phyloP scores from a whole-genome alignment of 2,113 vertebrate genomes.

The Pedetes capensis region DNA sequence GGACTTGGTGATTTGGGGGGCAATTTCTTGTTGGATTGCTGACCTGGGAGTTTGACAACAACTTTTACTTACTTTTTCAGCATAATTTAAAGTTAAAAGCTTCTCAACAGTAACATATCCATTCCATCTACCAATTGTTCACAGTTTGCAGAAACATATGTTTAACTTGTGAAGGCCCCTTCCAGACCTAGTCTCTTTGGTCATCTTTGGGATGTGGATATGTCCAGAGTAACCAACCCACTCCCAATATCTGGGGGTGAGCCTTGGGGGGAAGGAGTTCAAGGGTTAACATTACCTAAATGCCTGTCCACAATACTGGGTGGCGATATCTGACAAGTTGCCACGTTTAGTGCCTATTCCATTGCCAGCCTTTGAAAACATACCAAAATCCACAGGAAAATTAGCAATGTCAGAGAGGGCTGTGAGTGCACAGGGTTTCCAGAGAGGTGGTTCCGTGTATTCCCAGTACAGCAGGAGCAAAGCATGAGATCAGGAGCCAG shows the following conservation, averaged over 20 bases:
- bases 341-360: slow-evolving; percentile 86
- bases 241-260: neutral
- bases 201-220: neutral
- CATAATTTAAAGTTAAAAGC: slow-evolving; percentile 28
- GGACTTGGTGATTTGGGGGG: neutral
- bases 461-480: rapidly evolving
- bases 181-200: neutral
- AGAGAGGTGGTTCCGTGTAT: rapidly evolving
- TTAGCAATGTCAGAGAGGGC: neutral
- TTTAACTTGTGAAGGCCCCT: neutral
- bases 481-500: neutral
- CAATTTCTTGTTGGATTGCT: slow-evolving; percentile 46
- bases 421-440: rapidly evolving
- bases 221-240: too few species aligned
- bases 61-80: slow-evolving; percentile 47
- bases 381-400: slow-evolving; percentile 31
- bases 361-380: slow-evolving; percentile 88
- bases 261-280: neutral
- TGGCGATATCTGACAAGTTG: slow-evolving; percentile 83
- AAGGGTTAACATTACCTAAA: slow-evolving; percentile 87
- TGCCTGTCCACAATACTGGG: slow-evolving; percentile 91
- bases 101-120: neutral
- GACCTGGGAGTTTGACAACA: slow-evolving; percentile 42
- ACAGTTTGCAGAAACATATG: neutral
- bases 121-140: neutral